Evolutionary conservation across 2,797 vertebrate genomes (phyloP), one percentile per base, ranked within the genome.

Genomic region (Halcyon chelicuti): DNA sequence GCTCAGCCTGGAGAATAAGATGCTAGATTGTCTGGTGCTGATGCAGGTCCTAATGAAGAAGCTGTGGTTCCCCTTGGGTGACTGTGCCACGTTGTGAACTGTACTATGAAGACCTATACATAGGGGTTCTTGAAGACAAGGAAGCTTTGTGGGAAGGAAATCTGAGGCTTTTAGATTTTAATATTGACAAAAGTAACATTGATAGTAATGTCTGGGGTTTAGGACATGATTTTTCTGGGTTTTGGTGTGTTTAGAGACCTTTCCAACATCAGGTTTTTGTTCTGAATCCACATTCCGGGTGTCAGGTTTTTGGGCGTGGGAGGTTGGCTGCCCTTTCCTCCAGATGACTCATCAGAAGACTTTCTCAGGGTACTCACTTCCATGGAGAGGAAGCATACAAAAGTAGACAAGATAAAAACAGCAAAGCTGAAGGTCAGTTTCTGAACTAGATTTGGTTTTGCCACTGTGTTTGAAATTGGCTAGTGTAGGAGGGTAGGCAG

Each of bases 361-460:
- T 58, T 91, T 81, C 66, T 77, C 0, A 1, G 89, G 55, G 44
- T 52, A 9, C 70, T 93, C 76, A 29, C 82, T 94, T 84, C 83
- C 62, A 37, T 0, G 28, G 70, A 82, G 47, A 86, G 79, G 91
- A 93, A 83, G 80, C 25, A 18, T n/a, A 42, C 7, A 16, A 37
- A 80, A 90, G 85, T 76, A 23, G 28, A 47, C 14, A 54, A 94
- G 91, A 55, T 76, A 58, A 91, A 91, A 66, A 35, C 91, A 88
- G 94, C 70, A 42, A 37, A 91, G 82, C 91, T 91, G 94, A 94
- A 96, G 94, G 96, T 90, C 91, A 90, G 51, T 25, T 72, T 84
- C 73, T 86, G 87, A 62, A 1, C 91, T 33, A 28, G 76, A 87
- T 33, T 83, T 72, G 52, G 39, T 15, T 94, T 93, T 95, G 92